A percentile compares a stretch with the other conserved stretches of the same genome.
phyloP scores from a whole-genome alignment of 2,888 invertebrate genomes.

The Disparrhopalites patrizii region DNA sequence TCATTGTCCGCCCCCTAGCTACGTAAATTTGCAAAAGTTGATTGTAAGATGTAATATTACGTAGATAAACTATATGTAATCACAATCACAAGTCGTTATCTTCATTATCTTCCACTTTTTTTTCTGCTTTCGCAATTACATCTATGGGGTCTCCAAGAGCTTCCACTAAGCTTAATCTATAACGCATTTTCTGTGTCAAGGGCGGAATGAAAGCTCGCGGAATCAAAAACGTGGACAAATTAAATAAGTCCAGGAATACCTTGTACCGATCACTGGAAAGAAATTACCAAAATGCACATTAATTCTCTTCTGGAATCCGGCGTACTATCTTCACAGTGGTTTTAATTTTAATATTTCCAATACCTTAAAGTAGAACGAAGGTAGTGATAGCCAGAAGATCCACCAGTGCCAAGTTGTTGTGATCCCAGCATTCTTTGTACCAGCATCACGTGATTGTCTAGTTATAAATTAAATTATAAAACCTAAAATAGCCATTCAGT shows the following conservation, averaged over 20 bases:
- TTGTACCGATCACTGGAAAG: conserved; percentile 91
- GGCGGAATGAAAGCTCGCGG: conserved; percentile 88
- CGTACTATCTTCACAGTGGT: neutral
- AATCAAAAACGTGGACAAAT: conserved; percentile 91
- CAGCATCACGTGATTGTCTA: conserved; percentile 97
- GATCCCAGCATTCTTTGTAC: conserved; percentile 99
- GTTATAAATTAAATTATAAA: conserved; percentile 48
- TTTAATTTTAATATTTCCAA: no score
- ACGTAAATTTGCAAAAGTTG: no score
- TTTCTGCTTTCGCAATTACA: no score
- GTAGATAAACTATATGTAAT: no score
- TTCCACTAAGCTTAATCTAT: conserved; percentile 58
- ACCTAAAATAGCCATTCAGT: neutral
- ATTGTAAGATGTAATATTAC: no score
- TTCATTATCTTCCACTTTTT: no score
- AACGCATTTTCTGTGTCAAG: conserved; percentile 76
- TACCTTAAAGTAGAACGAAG: conserved; percentile 93
- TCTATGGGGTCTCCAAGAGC: conserved; percentile 38
- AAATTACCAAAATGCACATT: no score
- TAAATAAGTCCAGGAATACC: conserved; percentile 95
- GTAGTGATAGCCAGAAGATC: conserved; percentile 97
- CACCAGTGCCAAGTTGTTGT: conserved; percentile 92
- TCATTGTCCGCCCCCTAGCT: no score
- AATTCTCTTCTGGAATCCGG: no score
- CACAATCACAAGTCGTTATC: no score